These are phyloP conservation scores for Eucidaris tribuloides DNA, from an alignment of 35 echinoderm and acorn worm species.

Conservation along the genomic window DNA sequence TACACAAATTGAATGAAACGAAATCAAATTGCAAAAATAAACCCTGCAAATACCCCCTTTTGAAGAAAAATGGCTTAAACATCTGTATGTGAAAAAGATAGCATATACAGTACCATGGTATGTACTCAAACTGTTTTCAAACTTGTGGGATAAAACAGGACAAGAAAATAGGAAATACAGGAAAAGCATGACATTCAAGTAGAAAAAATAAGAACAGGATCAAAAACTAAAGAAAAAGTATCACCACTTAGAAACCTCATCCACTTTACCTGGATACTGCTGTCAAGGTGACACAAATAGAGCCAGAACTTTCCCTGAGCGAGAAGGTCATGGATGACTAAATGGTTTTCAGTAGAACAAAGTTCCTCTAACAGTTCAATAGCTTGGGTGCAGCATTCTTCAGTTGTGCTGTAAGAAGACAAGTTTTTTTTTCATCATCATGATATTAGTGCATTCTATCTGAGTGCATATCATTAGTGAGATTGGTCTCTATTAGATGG, in stretches of 20 bases:
- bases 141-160: neutral
- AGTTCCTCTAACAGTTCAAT: conserved; percentile 38
- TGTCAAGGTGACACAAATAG: conserved; percentile 70
- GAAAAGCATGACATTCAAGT: neutral
- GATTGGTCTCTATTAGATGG: neutral
- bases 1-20: no score
- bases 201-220: neutral
- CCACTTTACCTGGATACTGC: conserved; percentile 10
- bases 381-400: conserved; percentile 56
- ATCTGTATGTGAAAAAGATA: no score
- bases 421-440: neutral
- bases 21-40: no score
- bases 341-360: neutral
- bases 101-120: no score
- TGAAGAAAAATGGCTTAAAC: no score
- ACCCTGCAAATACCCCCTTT: no score
- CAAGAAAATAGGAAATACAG: neutral
- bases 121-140: neutral
- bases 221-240: neutral
- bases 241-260: neutral
- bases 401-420: conserved; percentile 34
- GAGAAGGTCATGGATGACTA: conserved; percentile 49
- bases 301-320: conserved; percentile 83
- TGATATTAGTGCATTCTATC: neutral
- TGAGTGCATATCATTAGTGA: neutral